A percentile compares a stretch with the other conserved stretches of the same genome.
Conservation (phyloP, 2,113 vertebrate genomes). For the Gnathonemus longibarbis region DNA sequence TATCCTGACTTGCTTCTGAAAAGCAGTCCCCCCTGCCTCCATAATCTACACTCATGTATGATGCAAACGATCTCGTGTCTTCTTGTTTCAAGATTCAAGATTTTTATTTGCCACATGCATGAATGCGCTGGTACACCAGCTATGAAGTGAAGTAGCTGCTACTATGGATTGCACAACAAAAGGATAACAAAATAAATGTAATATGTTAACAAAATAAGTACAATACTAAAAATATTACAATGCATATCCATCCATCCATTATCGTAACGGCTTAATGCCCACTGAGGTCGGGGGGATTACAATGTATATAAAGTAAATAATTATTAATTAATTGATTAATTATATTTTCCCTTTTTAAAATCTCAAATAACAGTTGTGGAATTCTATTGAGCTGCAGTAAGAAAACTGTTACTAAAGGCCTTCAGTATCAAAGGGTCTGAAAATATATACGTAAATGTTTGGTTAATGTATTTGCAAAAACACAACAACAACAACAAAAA, state of each 20-base stretch:
- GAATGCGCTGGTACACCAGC: no score
- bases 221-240: no score
- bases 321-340: background rate
- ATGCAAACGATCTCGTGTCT: background rate
- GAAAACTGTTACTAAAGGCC: background rate
- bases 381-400: background rate
- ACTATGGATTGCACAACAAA: background rate
- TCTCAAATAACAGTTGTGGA: background rate
- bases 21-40: background rate
- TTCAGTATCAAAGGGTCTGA: background rate
- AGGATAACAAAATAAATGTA: background rate
- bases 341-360: background rate
- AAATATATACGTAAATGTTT: background rate
- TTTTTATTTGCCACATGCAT: no score
- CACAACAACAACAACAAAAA: background rate
- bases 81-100: no score
- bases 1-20: background rate
- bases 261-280: no score
- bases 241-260: background rate
- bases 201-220: background rate
- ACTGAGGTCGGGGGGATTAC: no score
- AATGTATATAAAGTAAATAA: background rate
- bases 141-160: no score
- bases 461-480: background rate
- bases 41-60: background rate